phyloP scores from a whole-genome alignment of 2,888 invertebrate genomes.

The Papilio elwesi region DNA sequence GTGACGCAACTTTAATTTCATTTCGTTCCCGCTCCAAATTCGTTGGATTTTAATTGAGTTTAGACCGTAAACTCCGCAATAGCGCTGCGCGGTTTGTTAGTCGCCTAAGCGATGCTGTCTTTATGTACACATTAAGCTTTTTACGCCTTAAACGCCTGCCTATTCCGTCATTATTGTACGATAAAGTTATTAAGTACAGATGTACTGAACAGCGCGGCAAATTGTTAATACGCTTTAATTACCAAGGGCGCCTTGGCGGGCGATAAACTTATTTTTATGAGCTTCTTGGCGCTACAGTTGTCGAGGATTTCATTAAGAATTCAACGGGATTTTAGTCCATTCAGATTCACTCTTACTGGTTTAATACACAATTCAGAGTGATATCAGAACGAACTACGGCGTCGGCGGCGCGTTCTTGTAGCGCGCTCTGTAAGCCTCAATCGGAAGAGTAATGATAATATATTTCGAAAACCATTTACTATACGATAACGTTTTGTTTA shows the following conservation, averaged over 20 bases:
- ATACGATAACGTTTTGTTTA: not conserved
- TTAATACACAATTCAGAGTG: conserved; percentile 67
- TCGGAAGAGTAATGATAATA: not conserved
- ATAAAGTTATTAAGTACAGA: conserved; percentile 75
- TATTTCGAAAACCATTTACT: not conserved
- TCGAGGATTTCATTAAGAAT: conserved; percentile 74
- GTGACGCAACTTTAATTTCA: conserved; percentile 77
- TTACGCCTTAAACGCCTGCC: conserved; percentile 51
- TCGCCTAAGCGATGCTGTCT: conserved; percentile 61
- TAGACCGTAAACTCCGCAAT: conserved; percentile 63
- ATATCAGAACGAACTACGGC: conserved; percentile 60
- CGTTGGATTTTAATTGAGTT: conserved; percentile 77
- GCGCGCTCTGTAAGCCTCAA: conserved; percentile 44
- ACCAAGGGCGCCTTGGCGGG: conserved; percentile 62
- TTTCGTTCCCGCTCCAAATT: conserved; percentile 67
- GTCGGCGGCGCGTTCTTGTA: conserved; percentile 50
- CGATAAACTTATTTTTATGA: conserved; percentile 76
- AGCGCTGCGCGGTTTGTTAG: conserved; percentile 67
- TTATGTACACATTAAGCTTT: conserved; percentile 61
- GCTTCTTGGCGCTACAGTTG: conserved; percentile 68
- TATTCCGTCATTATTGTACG: conserved; percentile 63
- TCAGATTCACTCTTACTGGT: conserved; percentile 48
- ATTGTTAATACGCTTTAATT: conserved; percentile 79
- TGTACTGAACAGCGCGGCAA: conserved; percentile 69
- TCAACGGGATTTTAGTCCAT: conserved; percentile 60